Base-by-base conservation (phyloP, 2,888 invertebrate species). In the Nomada fucata region DNA sequence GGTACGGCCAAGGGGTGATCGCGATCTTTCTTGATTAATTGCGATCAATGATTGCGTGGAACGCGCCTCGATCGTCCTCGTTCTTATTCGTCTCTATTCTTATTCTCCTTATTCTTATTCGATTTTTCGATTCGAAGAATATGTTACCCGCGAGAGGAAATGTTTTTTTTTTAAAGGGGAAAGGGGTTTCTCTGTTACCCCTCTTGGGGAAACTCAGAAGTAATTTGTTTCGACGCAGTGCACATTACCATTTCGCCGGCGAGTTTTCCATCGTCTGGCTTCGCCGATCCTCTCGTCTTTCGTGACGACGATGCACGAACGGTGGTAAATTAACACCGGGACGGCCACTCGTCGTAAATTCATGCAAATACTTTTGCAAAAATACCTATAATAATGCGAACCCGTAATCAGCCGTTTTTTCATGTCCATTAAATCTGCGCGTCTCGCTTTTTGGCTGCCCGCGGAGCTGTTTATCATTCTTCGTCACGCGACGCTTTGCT, bases 21-120 rank as follows among this genome's bases (percentile, higher is more conserved):
- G 83, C 88, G 87, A 90, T 90, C 86, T 85, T 86, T 76, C 76
- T 82, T 88, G 89, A 87, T 89, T 86, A 89, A 90, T 91, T 88
- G 83, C 84, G 63, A 83, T 71, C 73, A 73, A 76, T 83, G 84
- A 64, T 76, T 78, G 69, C 83, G 11, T 82, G 72, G 78, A 69
- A 83, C 86, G 77, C 79, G 71, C 9, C 5, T 72, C 26, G 82
- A 86, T 84, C 72, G 67, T 13, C 15, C 10, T 2, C 23, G 26
- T n/a, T n/a, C 36, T 18, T 9, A 26, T 3, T 61, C 65, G 47
- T 23, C n/a, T n/a, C n/a, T n/a, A n/a, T n/a, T n/a, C 36, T 18
- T 9, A 26, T 3, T 61, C 65, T 13, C 15, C 10, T 2, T 18
- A 20, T n/a, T n/a, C 36, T 18, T 9, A 26, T 3, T 61, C 65